Conservation (phyloP, 1,140 invertebrate species). For the Contarinia nasturtii region DNA sequence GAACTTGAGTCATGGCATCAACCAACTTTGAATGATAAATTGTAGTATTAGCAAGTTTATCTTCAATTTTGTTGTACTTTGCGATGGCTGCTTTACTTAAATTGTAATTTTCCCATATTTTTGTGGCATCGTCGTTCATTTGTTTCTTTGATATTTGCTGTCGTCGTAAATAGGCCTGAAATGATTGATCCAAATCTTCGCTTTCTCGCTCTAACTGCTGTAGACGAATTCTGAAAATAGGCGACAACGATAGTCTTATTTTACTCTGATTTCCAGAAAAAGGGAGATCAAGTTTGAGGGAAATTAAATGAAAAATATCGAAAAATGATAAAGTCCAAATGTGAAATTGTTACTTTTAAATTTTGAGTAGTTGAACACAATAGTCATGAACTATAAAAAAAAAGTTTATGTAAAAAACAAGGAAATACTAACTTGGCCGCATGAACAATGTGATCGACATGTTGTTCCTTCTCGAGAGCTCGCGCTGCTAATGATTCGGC, state of each 20-base stretch:
- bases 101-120: constrained; percentile 3
- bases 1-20: too few relatives aligned
- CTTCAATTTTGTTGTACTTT: too few relatives aligned
- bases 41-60: too few relatives aligned
- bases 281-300: too few relatives aligned
- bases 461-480: neutral
- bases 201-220: constrained; percentile 18
- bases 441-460: constrained; percentile 6
- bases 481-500: constrained; percentile 1
- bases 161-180: constrained; percentile 13
- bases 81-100: too few relatives aligned
- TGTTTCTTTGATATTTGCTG: constrained; percentile 7
- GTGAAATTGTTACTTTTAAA: neutral
- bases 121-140: neutral
- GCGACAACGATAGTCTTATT: too few relatives aligned
- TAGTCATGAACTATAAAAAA: too few relatives aligned
- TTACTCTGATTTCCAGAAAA: too few relatives aligned
- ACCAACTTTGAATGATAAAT: too few relatives aligned
- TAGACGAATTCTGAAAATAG: constrained; percentile 12
- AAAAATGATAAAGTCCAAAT: neutral
- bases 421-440: constrained; percentile 7
- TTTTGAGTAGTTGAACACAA: too few relatives aligned
- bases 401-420: neutral
- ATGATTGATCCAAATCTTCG: constrained; percentile 15
- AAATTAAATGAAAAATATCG: too few relatives aligned